Conservation (phyloP, 53 echinoderm and acorn worm genomes). For the Antedon mediterranea region DNA sequence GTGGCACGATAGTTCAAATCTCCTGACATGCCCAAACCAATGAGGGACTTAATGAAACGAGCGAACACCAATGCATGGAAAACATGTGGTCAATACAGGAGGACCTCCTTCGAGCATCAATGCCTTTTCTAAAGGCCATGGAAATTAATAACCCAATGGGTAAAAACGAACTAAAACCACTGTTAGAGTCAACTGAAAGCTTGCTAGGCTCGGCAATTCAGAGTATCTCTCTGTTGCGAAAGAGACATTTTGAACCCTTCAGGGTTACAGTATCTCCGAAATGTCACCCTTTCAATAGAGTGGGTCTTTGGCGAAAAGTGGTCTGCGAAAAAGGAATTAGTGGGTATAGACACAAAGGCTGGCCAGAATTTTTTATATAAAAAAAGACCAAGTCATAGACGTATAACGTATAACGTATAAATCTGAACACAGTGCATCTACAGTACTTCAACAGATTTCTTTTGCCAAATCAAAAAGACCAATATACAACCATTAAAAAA, state of each 20-base stretch:
- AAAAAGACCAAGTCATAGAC: no score
- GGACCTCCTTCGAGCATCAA: constrained; percentile 12
- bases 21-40: constrained; percentile 2
- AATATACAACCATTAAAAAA: background rate
- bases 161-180: constrained; percentile 12
- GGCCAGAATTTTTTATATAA: no score
- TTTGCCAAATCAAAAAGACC: no score
- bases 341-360: no score
- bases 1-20: constrained; percentile 10
- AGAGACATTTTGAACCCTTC: constrained; percentile 16
- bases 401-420: no score
- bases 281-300: constrained; percentile 22
- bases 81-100: constrained; percentile 26
- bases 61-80: constrained; percentile 21
- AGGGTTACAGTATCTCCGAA: constrained; percentile 22
- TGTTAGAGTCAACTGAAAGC: constrained; percentile 15
- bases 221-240: background rate
- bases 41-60: background rate
- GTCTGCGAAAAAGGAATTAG: background rate
- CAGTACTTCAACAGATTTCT: no score
- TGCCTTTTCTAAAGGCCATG: constrained; percentile 23
- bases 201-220: constrained; percentile 26
- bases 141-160: background rate
- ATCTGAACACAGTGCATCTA: no score
- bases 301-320: constrained; percentile 21